Conservation (phyloP, 2,888 invertebrate genomes). For the Frankliniella fusca region DNA sequence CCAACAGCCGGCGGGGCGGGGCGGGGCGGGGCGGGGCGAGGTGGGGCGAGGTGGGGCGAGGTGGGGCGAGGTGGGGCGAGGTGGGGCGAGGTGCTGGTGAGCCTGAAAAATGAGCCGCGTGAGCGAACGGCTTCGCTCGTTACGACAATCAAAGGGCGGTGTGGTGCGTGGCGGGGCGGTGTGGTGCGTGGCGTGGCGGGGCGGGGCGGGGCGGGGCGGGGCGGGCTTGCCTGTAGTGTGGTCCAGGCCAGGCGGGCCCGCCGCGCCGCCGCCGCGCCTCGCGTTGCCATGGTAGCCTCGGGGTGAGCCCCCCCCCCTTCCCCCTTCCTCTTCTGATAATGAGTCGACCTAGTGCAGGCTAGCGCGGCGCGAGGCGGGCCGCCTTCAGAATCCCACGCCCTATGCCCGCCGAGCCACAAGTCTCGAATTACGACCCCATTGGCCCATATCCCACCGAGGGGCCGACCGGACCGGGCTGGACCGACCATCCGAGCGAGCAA, state of each 20-base stretch:
- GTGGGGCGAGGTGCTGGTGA: neutral
- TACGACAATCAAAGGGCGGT: slow-evolving; percentile 24
- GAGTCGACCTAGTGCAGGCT: neutral
- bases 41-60: no score
- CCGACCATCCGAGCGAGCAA: no score
- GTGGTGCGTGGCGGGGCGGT: neutral
- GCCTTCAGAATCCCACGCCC: neutral
- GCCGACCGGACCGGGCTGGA: neutral
- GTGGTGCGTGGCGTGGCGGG: neutral
- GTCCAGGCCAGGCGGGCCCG: neutral
- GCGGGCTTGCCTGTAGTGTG: neutral
- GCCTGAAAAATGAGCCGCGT: slow-evolving; percentile 13
- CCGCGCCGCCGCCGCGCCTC: neutral
- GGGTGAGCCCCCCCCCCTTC: neutral
- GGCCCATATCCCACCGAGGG: neutral
- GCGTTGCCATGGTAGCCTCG: neutral
- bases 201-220: neutral
- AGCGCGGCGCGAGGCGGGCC: neutral
- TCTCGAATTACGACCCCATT: neutral
- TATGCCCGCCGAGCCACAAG: no score
- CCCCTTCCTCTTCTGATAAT: neutral
- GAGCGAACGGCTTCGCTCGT: neutral
- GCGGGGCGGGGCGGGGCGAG: no score
- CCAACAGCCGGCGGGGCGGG: no score
- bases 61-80: no score